phyloP scores from a whole-genome alignment of 2,113 vertebrate genomes.

The Euleptes europaea region DNA sequence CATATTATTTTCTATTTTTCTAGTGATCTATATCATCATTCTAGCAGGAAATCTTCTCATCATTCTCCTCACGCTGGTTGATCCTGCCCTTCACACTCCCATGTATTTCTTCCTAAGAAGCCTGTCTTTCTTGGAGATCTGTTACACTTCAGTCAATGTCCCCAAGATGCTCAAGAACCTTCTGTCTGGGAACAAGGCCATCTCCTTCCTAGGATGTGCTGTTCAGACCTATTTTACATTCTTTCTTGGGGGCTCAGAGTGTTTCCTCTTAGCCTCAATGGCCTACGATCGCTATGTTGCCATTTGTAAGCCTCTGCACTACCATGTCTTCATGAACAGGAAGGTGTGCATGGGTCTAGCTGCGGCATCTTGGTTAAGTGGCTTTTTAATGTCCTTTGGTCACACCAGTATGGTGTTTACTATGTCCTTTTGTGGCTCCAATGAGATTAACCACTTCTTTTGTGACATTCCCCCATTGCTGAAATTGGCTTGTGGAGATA shows the following conservation, averaged over 20 bases:
- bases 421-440: constrained; percentile 36
- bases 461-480: constrained; percentile 58
- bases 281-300: background rate
- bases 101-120: background rate
- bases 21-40: background rate
- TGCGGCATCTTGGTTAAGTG: constrained; percentile 42
- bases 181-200: background rate
- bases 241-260: background rate
- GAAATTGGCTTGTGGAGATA: constrained; percentile 52
- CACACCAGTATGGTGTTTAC: background rate
- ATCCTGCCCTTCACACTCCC: background rate
- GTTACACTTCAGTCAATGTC: background rate
- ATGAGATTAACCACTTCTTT: constrained; percentile 57
- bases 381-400: background rate
- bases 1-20: background rate
- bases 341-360: constrained; percentile 29
- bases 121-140: background rate
- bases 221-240: background rate
- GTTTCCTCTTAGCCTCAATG: background rate
- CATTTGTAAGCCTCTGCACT: constrained; percentile 19
- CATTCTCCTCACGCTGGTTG: background rate
- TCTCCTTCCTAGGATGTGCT: background rate
- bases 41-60: background rate
- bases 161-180: background rate
- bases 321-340: constrained; percentile 50